Conservation (phyloP, 2,113 vertebrate species). For the Charina bottae region DNA sequence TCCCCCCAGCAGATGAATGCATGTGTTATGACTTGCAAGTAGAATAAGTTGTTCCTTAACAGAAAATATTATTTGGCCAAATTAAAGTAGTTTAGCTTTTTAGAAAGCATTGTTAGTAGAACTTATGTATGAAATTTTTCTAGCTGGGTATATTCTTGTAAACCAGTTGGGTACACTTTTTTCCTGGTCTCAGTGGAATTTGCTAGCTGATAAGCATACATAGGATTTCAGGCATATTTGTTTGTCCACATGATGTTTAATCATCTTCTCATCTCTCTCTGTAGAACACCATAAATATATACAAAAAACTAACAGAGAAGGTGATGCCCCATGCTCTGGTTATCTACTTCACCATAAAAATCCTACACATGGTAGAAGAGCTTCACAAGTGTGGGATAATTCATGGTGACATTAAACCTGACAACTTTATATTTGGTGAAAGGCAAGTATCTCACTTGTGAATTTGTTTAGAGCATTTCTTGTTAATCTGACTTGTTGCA, state of each 20-base stretch:
- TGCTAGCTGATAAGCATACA: not conserved
- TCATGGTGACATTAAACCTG: conserved; percentile 95
- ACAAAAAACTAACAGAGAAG: conserved; percentile 82
- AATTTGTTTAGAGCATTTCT: accelerated
- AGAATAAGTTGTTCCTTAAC: not conserved
- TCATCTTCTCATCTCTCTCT: conserved; percentile 13
- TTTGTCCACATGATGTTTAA: accelerated
- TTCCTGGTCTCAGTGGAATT: not conserved
- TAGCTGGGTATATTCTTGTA: not conserved
- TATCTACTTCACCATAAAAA: conserved; percentile 85
- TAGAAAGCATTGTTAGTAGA: not conserved
- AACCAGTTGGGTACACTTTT: not conserved
- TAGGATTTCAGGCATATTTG: not conserved
- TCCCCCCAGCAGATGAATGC: not conserved
- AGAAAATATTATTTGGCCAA: not conserved
- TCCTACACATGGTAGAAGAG: conserved; percentile 88
- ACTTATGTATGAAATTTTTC: not conserved
- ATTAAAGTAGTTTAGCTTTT: not conserved
- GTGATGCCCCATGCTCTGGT: conserved; percentile 91
- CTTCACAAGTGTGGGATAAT: conserved; percentile 83
- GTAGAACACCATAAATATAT: conserved; percentile 90
- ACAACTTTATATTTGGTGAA: conserved; percentile 92
- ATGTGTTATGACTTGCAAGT: not conserved
- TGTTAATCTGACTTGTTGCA: accelerated
- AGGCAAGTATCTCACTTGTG: conserved; percentile 69